Percentiles rank a stretch among this genome's conserved stretches.
These are phyloP conservation scores for Alentia gelatinosa DNA, from an alignment of 2,888 invertebrate genomes.

Conservation along the genomic window DNA sequence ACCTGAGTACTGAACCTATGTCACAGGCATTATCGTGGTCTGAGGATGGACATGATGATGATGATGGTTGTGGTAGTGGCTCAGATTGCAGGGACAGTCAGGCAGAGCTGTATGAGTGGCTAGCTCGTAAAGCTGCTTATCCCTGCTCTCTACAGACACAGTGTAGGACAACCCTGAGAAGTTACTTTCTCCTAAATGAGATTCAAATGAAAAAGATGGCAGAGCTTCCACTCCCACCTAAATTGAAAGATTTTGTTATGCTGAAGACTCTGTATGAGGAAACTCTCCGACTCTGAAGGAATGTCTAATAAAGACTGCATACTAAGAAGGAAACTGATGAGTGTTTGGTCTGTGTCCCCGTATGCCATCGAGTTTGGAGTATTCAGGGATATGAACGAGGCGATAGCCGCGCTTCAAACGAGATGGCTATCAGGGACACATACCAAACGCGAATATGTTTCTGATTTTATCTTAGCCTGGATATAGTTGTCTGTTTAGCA, in stretches of 20 bases:
- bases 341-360: too few relatives aligned
- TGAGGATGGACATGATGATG: background rate
- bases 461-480: too few relatives aligned
- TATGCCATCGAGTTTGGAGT: too few relatives aligned
- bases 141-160: background rate
- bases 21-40: background rate
- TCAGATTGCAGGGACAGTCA: background rate
- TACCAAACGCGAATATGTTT: too few relatives aligned
- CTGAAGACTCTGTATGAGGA: constrained; percentile 34
- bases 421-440: too few relatives aligned
- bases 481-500: too few relatives aligned
- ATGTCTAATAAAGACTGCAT: too few relatives aligned
- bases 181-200: background rate
- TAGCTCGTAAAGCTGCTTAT: background rate
- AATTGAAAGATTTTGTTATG: constrained; percentile 24
- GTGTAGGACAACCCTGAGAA: background rate
- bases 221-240: constrained; percentile 20
- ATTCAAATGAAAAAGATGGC: constrained; percentile 31
- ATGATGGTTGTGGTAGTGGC: background rate
- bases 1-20: background rate
- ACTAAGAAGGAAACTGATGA: too few relatives aligned
- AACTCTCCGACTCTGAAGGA: background rate
- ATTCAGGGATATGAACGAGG: too few relatives aligned
- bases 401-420: too few relatives aligned
- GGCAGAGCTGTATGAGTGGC: constrained; percentile 9